Percentiles rank a stretch among this genome's conserved stretches.
phyloP scores from a whole-genome alignment of 2,797 vertebrate species.

The Xiphophorus birchmanni region DNA sequence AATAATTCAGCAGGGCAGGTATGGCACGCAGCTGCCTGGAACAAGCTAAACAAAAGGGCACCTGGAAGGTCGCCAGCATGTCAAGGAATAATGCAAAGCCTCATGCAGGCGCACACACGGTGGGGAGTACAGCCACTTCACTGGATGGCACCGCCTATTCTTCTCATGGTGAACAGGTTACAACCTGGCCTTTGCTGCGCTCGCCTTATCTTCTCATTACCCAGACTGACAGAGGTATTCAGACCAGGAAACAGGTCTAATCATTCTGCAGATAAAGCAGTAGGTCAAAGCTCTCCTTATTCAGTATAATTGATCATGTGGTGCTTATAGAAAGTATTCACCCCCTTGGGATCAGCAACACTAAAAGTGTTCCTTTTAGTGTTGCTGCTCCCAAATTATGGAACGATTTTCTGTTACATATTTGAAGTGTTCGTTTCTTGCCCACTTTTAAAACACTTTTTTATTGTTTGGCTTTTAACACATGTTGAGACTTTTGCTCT shows the following conservation, averaged over 20 bases:
- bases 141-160: conserved; percentile 26
- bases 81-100: conserved; percentile 29
- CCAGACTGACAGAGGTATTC: conserved; percentile 32
- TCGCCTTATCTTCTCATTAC: conserved; percentile 30
- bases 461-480: no score
- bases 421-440: no score
- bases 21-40: conserved; percentile 57
- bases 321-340: not conserved
- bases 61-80: conserved; percentile 38
- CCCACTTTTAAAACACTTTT: no score
- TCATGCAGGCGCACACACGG: conserved; percentile 31
- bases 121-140: conserved; percentile 23
- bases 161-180: conserved; percentile 37
- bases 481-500: no score
- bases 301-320: not conserved
- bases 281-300: conserved; percentile 7
- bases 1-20: conserved; percentile 76
- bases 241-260: conserved; percentile 31
- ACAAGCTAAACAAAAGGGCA: conserved; percentile 54
- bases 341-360: not conserved
- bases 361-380: no score
- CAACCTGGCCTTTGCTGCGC: conserved; percentile 42
- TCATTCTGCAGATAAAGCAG: conserved; percentile 35
- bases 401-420: no score
- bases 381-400: no score